Percentiles rank a stretch among this genome's conserved stretches.
phyloP scores from a whole-genome alignment of 2,888 invertebrate species.

The Cerastoderma edule region DNA sequence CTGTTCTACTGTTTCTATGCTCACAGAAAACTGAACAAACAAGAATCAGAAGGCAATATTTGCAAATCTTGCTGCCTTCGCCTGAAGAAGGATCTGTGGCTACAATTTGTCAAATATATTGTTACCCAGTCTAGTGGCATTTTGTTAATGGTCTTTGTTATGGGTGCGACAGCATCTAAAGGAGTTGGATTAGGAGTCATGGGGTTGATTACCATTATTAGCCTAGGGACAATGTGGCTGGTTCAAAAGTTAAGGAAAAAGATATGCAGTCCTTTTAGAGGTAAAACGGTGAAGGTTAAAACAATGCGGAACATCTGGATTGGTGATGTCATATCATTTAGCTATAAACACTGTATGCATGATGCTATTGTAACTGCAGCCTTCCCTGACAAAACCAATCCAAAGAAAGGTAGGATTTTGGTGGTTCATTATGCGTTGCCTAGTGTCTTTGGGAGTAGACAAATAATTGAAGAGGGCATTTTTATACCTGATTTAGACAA shows the following conservation, averaged over 20 bases:
- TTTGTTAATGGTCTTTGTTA: slow-evolving; percentile 24
- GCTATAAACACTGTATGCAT: slow-evolving; percentile 6
- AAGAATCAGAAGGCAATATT: slow-evolving; percentile 7
- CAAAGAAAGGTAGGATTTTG: slow-evolving; percentile 23
- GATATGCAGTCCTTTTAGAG: slow-evolving; percentile 36
- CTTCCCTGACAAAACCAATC: neutral
- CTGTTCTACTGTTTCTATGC: slow-evolving; percentile 32
- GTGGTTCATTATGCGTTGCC: slow-evolving; percentile 35
- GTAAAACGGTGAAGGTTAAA: slow-evolving; percentile 20
- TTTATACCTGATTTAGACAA: slow-evolving; percentile 15
- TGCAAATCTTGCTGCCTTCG: slow-evolving; percentile 29
- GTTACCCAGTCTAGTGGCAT: slow-evolving; percentile 28
- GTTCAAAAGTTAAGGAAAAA: slow-evolving; percentile 13
- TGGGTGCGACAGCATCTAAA: slow-evolving; percentile 5
- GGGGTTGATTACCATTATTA: slow-evolving; percentile 9
- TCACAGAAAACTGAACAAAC: slow-evolving; percentile 26
- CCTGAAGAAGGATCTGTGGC: slow-evolving; percentile 31
- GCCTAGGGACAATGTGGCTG: slow-evolving; percentile 19
- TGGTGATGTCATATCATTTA: slow-evolving; percentile 37
- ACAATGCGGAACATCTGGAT: slow-evolving; percentile 13
- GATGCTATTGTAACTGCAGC: slow-evolving; percentile 33
- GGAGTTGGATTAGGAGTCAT: slow-evolving; percentile 24
- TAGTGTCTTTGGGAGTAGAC: slow-evolving; percentile 15
- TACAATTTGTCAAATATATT: slow-evolving; percentile 22
- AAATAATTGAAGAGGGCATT: slow-evolving; percentile 32